phyloP scores from a whole-genome alignment of 2,888 invertebrate genomes.

The Dolichomitus sp. region DNA sequence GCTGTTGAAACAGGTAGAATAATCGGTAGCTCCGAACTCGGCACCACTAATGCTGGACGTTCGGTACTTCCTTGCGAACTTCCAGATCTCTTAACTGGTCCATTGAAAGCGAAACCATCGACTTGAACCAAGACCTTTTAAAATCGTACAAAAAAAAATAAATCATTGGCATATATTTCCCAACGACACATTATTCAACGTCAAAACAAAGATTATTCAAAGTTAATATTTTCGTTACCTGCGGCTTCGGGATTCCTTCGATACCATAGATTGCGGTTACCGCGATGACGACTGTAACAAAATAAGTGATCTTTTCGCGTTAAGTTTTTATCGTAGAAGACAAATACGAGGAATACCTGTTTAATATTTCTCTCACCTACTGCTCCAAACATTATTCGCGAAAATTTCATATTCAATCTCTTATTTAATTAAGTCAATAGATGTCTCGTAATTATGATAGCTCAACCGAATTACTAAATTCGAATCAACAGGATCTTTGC shows the following conservation, averaged over 20 bases:
- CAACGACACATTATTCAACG: not conserved
- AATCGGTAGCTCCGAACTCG: not conserved
- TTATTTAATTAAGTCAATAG: conserved; percentile 9
- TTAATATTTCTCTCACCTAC: conserved; percentile 29
- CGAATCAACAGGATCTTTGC: not conserved
- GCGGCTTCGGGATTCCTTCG: conserved; percentile 40
- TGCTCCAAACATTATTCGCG: conserved; percentile 1
- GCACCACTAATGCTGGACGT: not conserved
- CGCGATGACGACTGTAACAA: conserved; percentile 35
- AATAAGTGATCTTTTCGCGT: not conserved
- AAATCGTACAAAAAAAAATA: conserved; percentile 16
- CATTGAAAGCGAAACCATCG: conserved; percentile 76
- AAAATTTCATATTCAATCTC: conserved; percentile 30
- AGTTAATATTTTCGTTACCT: conserved; percentile 17
- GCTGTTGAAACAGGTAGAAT: too few relatives aligned
- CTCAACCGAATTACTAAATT: conserved; percentile 1
- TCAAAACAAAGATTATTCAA: not conserved
- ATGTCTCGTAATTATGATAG: not conserved
- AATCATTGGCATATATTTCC: not conserved
- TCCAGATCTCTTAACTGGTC: conserved; percentile 64
- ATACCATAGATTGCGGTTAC: conserved; percentile 23
- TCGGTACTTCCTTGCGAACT: not conserved
- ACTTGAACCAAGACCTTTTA: not conserved
- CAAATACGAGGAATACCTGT: not conserved
- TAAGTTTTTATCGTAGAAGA: conserved; percentile 1